These are phyloP conservation scores for Papilio polytes DNA, from an alignment of 1,140 invertebrate genomes.

Conservation along the genomic window DNA sequence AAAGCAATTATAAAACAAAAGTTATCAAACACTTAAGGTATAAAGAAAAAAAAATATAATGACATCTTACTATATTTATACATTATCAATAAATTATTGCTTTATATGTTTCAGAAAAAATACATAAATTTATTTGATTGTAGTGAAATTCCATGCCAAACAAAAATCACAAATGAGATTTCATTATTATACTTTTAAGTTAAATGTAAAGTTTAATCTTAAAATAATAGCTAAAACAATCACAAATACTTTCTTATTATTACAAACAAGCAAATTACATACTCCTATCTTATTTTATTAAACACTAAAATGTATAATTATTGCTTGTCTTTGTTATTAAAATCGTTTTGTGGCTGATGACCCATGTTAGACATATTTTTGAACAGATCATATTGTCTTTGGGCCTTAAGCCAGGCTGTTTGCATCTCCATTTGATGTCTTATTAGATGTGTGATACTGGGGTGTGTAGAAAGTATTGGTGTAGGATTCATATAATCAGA, in stretches of 20 bases:
- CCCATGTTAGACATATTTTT: constrained; percentile 73
- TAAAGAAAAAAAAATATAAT: neutral
- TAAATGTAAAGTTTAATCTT: constrained; percentile 11
- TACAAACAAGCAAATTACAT: constrained; percentile 27
- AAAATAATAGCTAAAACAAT: constrained; percentile 35
- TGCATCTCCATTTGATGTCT: constrained; percentile 74
- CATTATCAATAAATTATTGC: constrained; percentile 9
- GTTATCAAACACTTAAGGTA: constrained; percentile 10
- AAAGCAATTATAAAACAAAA: constrained; percentile 27
- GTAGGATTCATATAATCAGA: constrained; percentile 64
- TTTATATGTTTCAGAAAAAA: neutral
- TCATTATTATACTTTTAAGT: neutral
- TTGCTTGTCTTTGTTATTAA: constrained; percentile 73
- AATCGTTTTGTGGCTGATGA: constrained; percentile 70
- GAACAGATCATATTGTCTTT: constrained; percentile 69
- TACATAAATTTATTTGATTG: constrained; percentile 1
- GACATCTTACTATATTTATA: constrained; percentile 1
- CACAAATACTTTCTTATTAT: constrained; percentile 31
- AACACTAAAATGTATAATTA: constrained; percentile 41
- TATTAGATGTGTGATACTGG: constrained; percentile 52
- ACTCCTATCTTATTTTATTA: constrained; percentile 31
- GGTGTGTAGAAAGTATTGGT: constrained; percentile 61
- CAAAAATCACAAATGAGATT: constrained; percentile 13
- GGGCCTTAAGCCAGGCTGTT: constrained; percentile 71
- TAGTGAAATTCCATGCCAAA: neutral